phyloP scores from a whole-genome alignment of 2,797 vertebrate species.

The Cetoscarus ocellatus region DNA sequence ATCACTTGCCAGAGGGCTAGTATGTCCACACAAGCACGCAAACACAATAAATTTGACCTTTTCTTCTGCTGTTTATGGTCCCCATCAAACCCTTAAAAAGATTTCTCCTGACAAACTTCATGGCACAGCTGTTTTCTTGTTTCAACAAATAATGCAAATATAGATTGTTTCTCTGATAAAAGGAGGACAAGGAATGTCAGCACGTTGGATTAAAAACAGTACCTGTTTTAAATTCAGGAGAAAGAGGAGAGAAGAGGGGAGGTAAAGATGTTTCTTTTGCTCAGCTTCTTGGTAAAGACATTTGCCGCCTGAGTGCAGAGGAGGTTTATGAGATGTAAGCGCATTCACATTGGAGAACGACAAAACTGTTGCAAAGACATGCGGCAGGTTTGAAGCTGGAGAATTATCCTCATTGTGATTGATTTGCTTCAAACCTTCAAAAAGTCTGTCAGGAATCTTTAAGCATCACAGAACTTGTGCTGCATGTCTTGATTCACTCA shows the following conservation, averaged over 20 bases:
- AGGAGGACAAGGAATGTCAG: conserved; percentile 15
- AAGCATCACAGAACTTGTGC: conserved; percentile 17
- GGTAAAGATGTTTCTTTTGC: not conserved
- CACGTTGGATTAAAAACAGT: conserved; percentile 21
- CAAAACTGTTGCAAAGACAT: conserved; percentile 10
- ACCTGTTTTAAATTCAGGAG: conserved; percentile 12
- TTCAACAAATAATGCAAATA: conserved; percentile 10
- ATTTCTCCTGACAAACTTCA: conserved; percentile 18
- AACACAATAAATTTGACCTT: conserved; percentile 45
- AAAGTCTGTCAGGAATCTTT: conserved; percentile 10
- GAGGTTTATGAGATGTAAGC: conserved; percentile 21
- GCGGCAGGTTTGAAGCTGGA: conserved; percentile 1
- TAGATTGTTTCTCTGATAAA: conserved; percentile 3
- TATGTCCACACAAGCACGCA: conserved; percentile 48
- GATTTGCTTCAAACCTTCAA: conserved; percentile 11
- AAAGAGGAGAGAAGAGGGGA: conserved; percentile 2
- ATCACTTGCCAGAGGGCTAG: conserved; percentile 55
- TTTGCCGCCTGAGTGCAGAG: conserved; percentile 5
- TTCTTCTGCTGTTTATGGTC: conserved; percentile 25
- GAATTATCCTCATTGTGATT: conserved; percentile 13
- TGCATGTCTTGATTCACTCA: conserved; percentile 27
- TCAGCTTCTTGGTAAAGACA: conserved; percentile 4
- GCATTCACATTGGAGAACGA: conserved; percentile 22
- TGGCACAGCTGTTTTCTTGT: conserved; percentile 14
- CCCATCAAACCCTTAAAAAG: not conserved